phyloP scores from a whole-genome alignment of 1,140 invertebrate genomes.

The Diorhabda carinulata region DNA sequence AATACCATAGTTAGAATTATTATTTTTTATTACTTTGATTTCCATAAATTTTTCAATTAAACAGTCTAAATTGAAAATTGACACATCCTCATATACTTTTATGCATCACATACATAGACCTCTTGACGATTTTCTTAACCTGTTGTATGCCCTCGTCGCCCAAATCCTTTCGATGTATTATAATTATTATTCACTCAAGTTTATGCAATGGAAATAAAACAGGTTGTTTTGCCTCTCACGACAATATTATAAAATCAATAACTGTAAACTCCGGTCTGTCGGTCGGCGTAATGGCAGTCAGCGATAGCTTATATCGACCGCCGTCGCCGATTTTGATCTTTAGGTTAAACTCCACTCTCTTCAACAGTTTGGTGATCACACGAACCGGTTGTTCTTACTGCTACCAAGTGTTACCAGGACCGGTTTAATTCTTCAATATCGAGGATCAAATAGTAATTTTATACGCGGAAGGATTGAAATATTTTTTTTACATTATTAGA shows the following conservation, averaged over 20 bases:
- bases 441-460: no score
- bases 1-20: no score
- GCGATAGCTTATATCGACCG: background rate
- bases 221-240: conserved; percentile 10
- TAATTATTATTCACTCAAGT: conserved; percentile 1
- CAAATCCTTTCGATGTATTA: background rate
- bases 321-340: conserved; percentile 1
- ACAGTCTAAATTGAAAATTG: no score
- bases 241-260: conserved; percentile 12
- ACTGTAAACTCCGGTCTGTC: conserved; percentile 3
- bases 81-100: no score
- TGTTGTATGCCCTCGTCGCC: no score
- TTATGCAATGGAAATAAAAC: conserved; percentile 7
- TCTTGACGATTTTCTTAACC: no score
- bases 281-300: background rate
- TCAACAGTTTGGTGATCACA: background rate
- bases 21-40: no score
- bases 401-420: background rate
- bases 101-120: no score
- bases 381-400: background rate
- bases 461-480: no score
- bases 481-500: no score
- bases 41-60: no score
- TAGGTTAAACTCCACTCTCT: conserved; percentile 2
- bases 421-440: background rate